Evolutionary conservation across 2,888 invertebrate genomes (phyloP).

Genomic region (Sepiola atlantica): DNA sequence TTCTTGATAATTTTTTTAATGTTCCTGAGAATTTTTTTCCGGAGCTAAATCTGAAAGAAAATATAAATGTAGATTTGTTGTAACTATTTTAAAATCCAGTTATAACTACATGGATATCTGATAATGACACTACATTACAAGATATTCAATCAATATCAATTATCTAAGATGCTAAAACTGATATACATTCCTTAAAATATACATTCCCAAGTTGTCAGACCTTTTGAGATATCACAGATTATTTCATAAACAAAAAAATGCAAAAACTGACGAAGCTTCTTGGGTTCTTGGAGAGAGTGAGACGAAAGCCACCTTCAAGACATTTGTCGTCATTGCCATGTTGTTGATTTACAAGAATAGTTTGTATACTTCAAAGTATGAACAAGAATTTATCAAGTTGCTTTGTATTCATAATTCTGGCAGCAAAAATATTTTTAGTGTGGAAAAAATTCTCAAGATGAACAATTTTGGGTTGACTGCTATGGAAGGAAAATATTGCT

Average conservation of each 20-base stretch:
- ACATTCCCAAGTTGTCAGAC: not conserved
- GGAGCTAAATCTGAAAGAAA: not conserved
- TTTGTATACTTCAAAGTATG: not conserved
- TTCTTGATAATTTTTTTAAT: not conserved
- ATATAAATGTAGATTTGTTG: not conserved
- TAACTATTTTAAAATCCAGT: not conserved
- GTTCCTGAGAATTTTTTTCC: slow-evolving; percentile 15
- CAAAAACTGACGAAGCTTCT: not conserved
- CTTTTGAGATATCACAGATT: slow-evolving; percentile 11
- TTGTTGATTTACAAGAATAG: not conserved
- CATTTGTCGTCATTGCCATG: not conserved
- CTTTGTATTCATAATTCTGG: not conserved
- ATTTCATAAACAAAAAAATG: not conserved
- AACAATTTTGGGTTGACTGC: slow-evolving; percentile 32
- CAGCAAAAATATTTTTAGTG: not conserved
- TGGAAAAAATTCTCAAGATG: not conserved
- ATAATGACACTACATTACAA: not conserved
- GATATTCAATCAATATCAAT: not conserved
- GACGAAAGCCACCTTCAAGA: not conserved
- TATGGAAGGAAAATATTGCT: slow-evolving; percentile 5
- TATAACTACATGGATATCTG: not conserved
- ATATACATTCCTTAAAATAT: not conserved
- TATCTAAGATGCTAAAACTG: not conserved
- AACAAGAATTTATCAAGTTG: not conserved
- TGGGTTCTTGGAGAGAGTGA: not conserved